Percentiles rank a stretch among this genome's conserved stretches.
Evolutionary conservation across 92 coral and sea anemone genomes (phyloP).

Genomic region (Porites lobata): DNA sequence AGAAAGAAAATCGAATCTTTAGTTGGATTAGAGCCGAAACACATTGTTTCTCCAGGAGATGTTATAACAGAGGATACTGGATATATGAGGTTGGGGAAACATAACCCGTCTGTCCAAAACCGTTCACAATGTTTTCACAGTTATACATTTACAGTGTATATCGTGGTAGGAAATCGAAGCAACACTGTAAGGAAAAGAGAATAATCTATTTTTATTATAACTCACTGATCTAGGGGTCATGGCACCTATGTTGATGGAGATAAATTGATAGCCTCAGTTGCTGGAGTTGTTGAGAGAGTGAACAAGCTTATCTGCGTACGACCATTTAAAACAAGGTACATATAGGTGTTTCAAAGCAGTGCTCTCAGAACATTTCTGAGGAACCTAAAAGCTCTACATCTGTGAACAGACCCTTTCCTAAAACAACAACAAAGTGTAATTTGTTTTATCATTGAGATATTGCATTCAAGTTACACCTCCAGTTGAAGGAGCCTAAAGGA

Average conservation of each 20-base stretch:
- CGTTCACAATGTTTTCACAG: no score
- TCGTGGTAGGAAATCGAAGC: no score
- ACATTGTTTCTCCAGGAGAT: constrained; percentile 96
- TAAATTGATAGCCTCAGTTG: constrained; percentile 93
- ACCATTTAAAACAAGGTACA: constrained; percentile 94
- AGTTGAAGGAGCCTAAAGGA: no score
- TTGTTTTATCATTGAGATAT: no score
- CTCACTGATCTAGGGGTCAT: constrained; percentile 80
- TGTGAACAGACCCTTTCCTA: no score
- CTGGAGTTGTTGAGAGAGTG: constrained; percentile 96
- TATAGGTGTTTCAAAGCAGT: not conserved
- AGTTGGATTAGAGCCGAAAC: constrained; percentile 80
- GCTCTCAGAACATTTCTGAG: no score
- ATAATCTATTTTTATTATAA: not conserved
- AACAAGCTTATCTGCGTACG: constrained; percentile 97
- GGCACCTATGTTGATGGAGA: constrained; percentile 95
- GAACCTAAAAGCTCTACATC: no score
- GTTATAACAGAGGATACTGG: constrained; percentile 93
- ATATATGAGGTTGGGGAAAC: constrained; percentile 87
- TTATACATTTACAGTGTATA: no score
- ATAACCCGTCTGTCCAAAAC: not conserved
- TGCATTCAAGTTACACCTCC: no score
- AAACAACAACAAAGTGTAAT: no score
- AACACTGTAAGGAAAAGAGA: no score
- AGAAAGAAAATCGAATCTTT: constrained; percentile 57